A percentile compares a stretch with the other conserved stretches of the same genome.
Conservation (phyloP, 2,113 vertebrate genomes). For the Recurvirostra avosetta region DNA sequence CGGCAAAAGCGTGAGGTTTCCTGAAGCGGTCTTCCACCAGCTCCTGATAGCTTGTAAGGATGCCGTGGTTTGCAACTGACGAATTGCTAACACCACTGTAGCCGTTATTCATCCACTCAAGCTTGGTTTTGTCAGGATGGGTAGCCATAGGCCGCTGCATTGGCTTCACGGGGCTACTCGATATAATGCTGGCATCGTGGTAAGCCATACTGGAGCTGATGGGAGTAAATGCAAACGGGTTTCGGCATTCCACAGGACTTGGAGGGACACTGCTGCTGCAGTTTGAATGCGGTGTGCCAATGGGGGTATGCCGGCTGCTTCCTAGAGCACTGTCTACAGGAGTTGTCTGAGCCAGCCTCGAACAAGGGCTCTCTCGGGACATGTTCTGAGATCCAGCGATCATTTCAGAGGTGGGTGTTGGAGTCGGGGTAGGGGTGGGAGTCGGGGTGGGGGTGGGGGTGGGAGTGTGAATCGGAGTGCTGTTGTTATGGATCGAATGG, state of each 20-base stretch:
- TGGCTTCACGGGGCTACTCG: slow-evolving; percentile 94
- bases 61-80: slow-evolving; percentile 78
- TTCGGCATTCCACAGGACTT: slow-evolving; percentile 96
- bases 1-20: slow-evolving; percentile 95
- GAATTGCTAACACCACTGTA: slow-evolving; percentile 78
- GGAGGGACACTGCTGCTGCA: slow-evolving; percentile 95
- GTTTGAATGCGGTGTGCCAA: slow-evolving; percentile 93
- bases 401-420: slow-evolving; percentile 90
- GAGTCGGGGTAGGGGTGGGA: slow-evolving; percentile 86
- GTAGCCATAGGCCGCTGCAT: slow-evolving; percentile 98
- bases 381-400: slow-evolving; percentile 82
- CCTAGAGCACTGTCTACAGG: slow-evolving; percentile 93
- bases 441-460: slow-evolving; percentile 81
- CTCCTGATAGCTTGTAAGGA: slow-evolving; percentile 92
- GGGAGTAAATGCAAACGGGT: slow-evolving; percentile 95
- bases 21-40: slow-evolving; percentile 95
- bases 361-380: slow-evolving; percentile 90
- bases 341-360: slow-evolving; percentile 85
- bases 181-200: slow-evolving; percentile 89
- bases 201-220: slow-evolving; percentile 95
- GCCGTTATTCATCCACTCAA: slow-evolving; percentile 97
- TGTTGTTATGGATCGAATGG: slow-evolving; percentile 81
- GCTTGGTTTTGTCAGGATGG: slow-evolving; percentile 94
- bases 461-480: slow-evolving; percentile 87
- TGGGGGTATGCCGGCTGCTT: slow-evolving; percentile 91